Conservation (phyloP, 2,797 vertebrate genomes). For the Pyrocephalus nanus region DNA sequence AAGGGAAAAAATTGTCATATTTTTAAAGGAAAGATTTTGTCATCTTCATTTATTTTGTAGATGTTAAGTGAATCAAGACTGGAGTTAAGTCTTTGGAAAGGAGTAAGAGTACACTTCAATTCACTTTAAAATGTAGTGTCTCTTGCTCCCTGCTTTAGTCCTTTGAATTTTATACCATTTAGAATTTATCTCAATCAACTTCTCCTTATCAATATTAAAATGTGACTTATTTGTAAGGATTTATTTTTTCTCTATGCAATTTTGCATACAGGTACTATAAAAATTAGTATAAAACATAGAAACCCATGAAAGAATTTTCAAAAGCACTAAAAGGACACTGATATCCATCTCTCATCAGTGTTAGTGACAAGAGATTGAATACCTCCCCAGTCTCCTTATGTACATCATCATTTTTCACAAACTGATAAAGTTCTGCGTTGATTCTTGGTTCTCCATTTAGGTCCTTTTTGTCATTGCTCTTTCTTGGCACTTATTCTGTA, state of each 20-base stretch:
- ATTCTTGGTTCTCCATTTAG: background rate
- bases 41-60: conserved; percentile 60
- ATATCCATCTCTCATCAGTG: background rate
- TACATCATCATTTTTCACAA: background rate
- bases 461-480: background rate
- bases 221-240: conserved; percentile 21
- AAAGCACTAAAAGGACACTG: background rate
- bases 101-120: background rate
- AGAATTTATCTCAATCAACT: background rate
- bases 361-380: background rate
- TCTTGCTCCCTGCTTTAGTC: conserved; percentile 8
- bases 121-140: background rate
- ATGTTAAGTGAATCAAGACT: conserved; percentile 13
- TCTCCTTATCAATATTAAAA: background rate
- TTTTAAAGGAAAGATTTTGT: conserved; percentile 32
- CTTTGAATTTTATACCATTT: conserved; percentile 23
- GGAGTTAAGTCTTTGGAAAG: background rate
- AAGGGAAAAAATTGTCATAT: background rate
- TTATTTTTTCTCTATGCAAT: conserved; percentile 57
- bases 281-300: background rate
- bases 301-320: background rate
- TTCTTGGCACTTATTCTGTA: background rate
- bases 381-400: background rate
- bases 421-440: background rate
- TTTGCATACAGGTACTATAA: conserved; percentile 37